phyloP scores from a whole-genome alignment of 2,888 invertebrate genomes.

The Xiphydria camelus region DNA sequence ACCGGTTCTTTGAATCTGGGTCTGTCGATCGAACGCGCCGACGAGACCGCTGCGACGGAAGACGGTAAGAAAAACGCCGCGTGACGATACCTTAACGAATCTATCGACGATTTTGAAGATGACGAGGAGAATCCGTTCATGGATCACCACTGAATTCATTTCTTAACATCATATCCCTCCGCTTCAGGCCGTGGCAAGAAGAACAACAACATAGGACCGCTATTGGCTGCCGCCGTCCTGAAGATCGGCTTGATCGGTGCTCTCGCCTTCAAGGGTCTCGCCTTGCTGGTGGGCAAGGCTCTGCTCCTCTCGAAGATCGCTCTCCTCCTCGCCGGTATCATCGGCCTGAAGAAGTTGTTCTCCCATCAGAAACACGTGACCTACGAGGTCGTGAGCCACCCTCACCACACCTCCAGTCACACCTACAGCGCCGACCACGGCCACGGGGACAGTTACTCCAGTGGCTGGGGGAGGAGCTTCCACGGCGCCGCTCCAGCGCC shows the following conservation, averaged over 20 bases:
- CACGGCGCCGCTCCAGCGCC: conserved; percentile 56
- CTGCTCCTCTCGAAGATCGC: conserved; percentile 84
- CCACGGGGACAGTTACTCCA: conserved; percentile 60
- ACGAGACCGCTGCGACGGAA: conserved; percentile 50
- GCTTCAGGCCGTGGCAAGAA: conserved; percentile 69
- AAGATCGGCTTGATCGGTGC: conserved; percentile 82
- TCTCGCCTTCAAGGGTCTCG: conserved; percentile 78
- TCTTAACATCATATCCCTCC: too few species aligned
- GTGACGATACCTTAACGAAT: too few species aligned
- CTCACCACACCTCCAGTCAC: conserved; percentile 65
- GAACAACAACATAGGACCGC: conserved; percentile 73
- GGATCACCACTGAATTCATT: too few species aligned
- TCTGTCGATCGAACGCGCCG: conserved; percentile 70
- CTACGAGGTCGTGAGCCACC: conserved; percentile 76
- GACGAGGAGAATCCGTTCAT: too few species aligned
- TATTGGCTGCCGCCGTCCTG: conserved; percentile 76
- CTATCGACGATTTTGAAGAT: too few species aligned
- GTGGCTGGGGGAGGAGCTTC: conserved; percentile 67
- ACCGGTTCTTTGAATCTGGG: conserved; percentile 73
- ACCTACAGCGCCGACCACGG: conserved; percentile 54
- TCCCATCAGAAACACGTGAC: conserved; percentile 75
- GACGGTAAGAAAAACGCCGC: too few species aligned
- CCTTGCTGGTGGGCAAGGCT: conserved; percentile 82
- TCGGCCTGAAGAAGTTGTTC: conserved; percentile 81
- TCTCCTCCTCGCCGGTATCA: conserved; percentile 76